Evolutionary conservation across 2,797 vertebrate genomes (phyloP), one percentile per base, ranked within the genome.

Genomic region (Centroberyx gerrardi): DNA sequence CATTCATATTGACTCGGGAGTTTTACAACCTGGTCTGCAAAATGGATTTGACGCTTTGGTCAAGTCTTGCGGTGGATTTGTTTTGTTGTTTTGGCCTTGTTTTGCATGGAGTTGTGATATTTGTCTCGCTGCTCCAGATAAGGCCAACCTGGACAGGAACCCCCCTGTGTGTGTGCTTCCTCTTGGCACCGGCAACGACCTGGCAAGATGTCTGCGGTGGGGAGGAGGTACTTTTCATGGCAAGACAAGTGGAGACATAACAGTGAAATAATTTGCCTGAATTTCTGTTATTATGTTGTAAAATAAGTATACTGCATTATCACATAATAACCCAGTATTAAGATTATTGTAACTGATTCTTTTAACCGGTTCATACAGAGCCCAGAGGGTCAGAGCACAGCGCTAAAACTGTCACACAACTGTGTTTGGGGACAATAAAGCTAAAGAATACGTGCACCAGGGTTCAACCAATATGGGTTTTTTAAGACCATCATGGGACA

Each of bases 141-240:
- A 98, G 88, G 97, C 96, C 5, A 98, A 97, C 89, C 92, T 99
- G 91, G 89, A 90, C 84, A 96, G 96, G 87, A 97, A 97, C 90
- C 97, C 98, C 88, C 97, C 96, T 1, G 97, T 99, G 90, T 97
- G 97, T 81, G 96, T 99, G 81, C 96, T 99, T 92, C 98, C 98
- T 90, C 97, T 99, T 78, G 97, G 97, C 83, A 99, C 97, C 3
- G 97, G 97, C 78, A 99, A 98, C 88, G 97, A 98, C 88, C 94
- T 99, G 90, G 97, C 97, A 71, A 94, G 97, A 80, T 98, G 97
- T 93, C 95, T 99, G 85, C 96, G 96, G 87, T 98, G 97, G 97
- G 97, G 97, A 92, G 97, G 97, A 98, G 97, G 97, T 99, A 97
- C 96, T 22, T 40, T 74, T 63, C 29, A 85, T 56, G 64, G 55